Base-by-base conservation (phyloP, 2,113 vertebrate genomes). In the Spizaetus ornatus region DNA sequence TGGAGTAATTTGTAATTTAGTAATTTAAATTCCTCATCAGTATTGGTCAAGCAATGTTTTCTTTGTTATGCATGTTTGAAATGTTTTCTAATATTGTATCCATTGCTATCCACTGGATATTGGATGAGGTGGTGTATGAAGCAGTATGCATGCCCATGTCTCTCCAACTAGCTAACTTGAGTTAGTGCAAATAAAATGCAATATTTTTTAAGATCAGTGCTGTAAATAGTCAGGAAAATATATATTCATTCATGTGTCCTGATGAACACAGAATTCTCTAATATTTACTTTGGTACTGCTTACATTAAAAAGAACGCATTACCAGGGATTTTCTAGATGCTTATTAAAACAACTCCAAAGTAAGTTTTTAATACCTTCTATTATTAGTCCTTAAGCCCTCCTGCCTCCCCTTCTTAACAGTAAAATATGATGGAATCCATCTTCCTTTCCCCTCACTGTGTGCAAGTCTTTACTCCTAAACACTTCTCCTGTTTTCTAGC, bases 31-130 rank as follows among this genome's bases (percentile, higher is more conserved):
- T 45, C 36, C 72, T 71, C 22, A 4, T 27, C 13, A 7, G 14
- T 6, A 8, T 5, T 58, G 63, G 10, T 36, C 17, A 23, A 40
- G 36, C 17, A 9, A 29, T 38, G 16, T 53, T 62, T 16, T 62
- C 9, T 25, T 47, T 22, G 7, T n/a, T 32, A 11, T 1, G 11
- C 9, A 3, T 4, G 3, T 16, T 53, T 32, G 69, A 14, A 43
- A 16, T 5, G 15, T 16, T 87, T 50, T 29, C 31, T 31, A 7
- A 1, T 0, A 0, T 4, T 27, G 16, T 21, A 9, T 38, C 55
- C 9, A 0, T 23, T 47, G 58, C 47, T n/a, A 3, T 13, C 42
- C 6, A 1, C 4, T 42, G 36, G 31, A 4, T 40, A 2, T 13
- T 5, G 59, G 65, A 15, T 43, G 9, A 2, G 53, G 42, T 9